Percentiles rank a stretch among this genome's conserved stretches.
These are phyloP conservation scores for Chamaetylas fuelleborni DNA, from an alignment of 2,113 vertebrate species.

Conservation along the genomic window DNA sequence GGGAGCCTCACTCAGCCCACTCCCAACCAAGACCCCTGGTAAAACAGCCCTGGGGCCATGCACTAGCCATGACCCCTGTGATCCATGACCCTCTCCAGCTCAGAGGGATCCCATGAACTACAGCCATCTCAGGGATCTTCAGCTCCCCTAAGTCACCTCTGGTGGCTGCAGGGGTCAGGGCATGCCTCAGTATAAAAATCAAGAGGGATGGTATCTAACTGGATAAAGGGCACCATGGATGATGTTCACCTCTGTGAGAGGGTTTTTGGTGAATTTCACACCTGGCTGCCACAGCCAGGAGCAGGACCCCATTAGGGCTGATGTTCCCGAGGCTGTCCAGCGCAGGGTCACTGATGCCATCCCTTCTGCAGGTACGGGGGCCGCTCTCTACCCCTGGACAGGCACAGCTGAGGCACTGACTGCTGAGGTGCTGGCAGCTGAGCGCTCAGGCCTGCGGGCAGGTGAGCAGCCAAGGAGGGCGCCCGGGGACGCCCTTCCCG, in stretches of 20 bases:
- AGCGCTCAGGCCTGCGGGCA: background rate
- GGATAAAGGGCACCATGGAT: fast-evolving
- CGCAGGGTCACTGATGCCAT: fast-evolving
- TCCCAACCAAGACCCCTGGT: too few species aligned
- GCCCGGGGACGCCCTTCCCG: slow-evolving; percentile 21
- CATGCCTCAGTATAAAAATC: background rate
- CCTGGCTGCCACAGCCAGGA: background rate
- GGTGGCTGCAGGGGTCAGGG: background rate
- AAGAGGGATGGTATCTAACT: background rate
- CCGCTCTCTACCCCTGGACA: background rate
- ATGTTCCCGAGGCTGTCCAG: fast-evolving
- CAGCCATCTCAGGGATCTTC: fast-evolving
- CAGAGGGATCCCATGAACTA: fast-evolving
- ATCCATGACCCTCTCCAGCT: background rate
- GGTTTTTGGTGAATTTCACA: background rate
- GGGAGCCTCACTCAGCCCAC: background rate
- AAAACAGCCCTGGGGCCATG: background rate
- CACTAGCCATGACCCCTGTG: background rate
- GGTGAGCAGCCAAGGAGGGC: background rate
- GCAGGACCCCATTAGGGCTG: background rate
- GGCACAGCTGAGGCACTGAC: background rate
- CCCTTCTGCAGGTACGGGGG: background rate
- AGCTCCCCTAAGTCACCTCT: fast-evolving
- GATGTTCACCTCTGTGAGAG: background rate
- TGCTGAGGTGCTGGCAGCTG: fast-evolving